Evolutionary conservation across 2,113 vertebrate genomes (phyloP).

Genomic region (Notothenia rossii): DNA sequence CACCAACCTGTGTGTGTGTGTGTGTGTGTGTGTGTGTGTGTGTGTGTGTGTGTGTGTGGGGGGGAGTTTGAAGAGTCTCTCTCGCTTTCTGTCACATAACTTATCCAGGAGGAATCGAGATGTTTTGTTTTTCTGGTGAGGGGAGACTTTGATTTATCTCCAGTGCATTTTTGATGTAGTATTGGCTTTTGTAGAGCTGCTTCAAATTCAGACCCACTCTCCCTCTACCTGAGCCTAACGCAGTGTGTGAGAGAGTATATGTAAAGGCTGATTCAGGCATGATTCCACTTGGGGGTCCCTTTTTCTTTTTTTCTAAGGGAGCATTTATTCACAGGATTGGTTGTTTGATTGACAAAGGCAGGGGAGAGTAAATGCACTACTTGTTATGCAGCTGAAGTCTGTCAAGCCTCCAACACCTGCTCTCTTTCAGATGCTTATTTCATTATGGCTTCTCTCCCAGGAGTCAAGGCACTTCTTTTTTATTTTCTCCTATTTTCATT

Average conservation of each 20-base stretch:
- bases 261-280: constrained; percentile 48
- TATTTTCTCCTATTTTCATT: constrained; percentile 28
- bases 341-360: constrained; percentile 79
- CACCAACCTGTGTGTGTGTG: not conserved
- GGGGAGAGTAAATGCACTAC: constrained; percentile 72
- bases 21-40: not conserved
- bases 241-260: constrained; percentile 3
- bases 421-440: constrained; percentile 80
- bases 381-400: constrained; percentile 84
- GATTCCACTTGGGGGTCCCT: constrained; percentile 58
- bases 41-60: not conserved
- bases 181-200: constrained; percentile 46
- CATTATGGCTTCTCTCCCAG: constrained; percentile 70
- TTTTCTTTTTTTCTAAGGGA: constrained; percentile 23
- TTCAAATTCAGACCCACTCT: constrained; percentile 68
- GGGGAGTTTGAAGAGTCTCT: not conserved
- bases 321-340: constrained; percentile 71
- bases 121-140: constrained; percentile 21
- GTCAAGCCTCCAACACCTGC: constrained; percentile 82
- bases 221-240: constrained; percentile 49
- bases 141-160: constrained; percentile 40
- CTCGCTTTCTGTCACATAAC: not conserved
- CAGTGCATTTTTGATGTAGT: constrained; percentile 41
- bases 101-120: not conserved
- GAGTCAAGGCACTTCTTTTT: constrained; percentile 46